Percentiles rank a stretch among this genome's conserved stretches.
These are phyloP conservation scores for Ellobium chinense DNA, from an alignment of 2,888 invertebrate species.

Conservation along the genomic window DNA sequence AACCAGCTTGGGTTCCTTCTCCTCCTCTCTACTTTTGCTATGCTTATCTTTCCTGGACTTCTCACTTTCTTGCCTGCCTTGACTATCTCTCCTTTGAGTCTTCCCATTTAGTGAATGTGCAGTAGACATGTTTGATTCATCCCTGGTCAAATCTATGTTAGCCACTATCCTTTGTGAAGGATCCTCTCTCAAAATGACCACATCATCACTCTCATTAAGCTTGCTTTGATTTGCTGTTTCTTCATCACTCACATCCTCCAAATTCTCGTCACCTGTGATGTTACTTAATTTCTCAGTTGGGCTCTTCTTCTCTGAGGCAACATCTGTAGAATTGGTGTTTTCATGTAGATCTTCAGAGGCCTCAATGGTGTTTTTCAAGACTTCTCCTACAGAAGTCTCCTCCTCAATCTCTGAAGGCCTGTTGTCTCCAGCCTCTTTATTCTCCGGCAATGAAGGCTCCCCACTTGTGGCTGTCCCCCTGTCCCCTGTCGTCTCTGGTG, in stretches of 20 bases:
- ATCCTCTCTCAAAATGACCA: not conserved
- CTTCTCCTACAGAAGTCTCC: too few relatives aligned
- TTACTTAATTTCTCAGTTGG: not conserved
- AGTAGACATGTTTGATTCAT: slow-evolving; percentile 10
- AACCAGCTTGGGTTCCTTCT: slow-evolving; percentile 6
- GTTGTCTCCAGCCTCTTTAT: too few relatives aligned
- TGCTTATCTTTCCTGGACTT: not conserved
- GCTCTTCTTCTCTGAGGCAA: not conserved
- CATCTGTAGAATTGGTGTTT: not conserved
- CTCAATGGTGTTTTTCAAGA: too few relatives aligned
- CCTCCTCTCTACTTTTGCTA: not conserved
- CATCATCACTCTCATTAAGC: slow-evolving; percentile 15
- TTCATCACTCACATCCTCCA: slow-evolving; percentile 47
- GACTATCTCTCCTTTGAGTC: not conserved
- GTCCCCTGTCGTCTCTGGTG: too few relatives aligned
- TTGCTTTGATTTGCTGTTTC: slow-evolving; percentile 25
- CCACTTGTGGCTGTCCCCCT: too few relatives aligned
- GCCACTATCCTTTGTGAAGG: not conserved
- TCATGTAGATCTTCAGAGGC: too few relatives aligned
- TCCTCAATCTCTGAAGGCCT: too few relatives aligned
- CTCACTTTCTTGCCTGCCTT: not conserved
- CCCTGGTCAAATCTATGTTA: slow-evolving; percentile 40
- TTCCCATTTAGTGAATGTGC: not conserved
- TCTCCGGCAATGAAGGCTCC: too few relatives aligned
- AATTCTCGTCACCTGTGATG: slow-evolving; percentile 1